Conservation (phyloP, 2,797 vertebrate genomes). For the Rhinogobio ventralis region DNA sequence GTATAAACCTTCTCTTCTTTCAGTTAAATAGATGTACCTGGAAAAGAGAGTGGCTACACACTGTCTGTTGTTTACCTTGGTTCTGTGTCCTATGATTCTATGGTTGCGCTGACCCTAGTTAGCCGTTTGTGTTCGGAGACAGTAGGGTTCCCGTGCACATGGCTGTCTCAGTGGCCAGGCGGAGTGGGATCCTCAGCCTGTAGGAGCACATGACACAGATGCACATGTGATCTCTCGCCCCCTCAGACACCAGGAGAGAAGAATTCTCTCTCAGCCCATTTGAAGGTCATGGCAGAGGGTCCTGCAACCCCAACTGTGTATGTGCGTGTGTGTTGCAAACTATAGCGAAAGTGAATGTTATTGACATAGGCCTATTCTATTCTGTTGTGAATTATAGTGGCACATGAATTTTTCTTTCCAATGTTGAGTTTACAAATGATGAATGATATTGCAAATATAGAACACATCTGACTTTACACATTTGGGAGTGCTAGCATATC, state of each 20-base stretch:
- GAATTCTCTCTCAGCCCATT: slow-evolving; percentile 32
- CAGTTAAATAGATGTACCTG: not conserved
- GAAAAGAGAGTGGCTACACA: not conserved
- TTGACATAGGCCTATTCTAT: not conserved
- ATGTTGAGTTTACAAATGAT: not conserved
- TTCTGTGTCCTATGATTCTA: slow-evolving; percentile 1
- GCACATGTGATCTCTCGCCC: slow-evolving; percentile 44
- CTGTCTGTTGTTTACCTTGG: not conserved
- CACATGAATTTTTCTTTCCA: not conserved
- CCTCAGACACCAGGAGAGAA: slow-evolving; percentile 32
- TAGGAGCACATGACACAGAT: slow-evolving; percentile 34
- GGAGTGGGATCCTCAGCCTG: slow-evolving; percentile 30
- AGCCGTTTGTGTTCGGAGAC: slow-evolving; percentile 18
- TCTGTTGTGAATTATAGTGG: not conserved
- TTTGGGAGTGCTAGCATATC: not conserved
- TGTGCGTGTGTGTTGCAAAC: not conserved
- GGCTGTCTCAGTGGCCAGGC: slow-evolving; percentile 19
- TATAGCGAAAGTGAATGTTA: not conserved
- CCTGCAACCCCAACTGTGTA: slow-evolving; percentile 21
- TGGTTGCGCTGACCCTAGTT: slow-evolving; percentile 21
- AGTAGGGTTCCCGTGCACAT: slow-evolving; percentile 4
- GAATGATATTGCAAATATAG: not conserved
- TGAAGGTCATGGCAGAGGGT: slow-evolving; percentile 55
- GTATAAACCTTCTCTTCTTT: not conserved
- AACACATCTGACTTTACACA: not conserved